phyloP scores from a whole-genome alignment of 2,113 vertebrate species.

The Microcebus tavaratra region DNA sequence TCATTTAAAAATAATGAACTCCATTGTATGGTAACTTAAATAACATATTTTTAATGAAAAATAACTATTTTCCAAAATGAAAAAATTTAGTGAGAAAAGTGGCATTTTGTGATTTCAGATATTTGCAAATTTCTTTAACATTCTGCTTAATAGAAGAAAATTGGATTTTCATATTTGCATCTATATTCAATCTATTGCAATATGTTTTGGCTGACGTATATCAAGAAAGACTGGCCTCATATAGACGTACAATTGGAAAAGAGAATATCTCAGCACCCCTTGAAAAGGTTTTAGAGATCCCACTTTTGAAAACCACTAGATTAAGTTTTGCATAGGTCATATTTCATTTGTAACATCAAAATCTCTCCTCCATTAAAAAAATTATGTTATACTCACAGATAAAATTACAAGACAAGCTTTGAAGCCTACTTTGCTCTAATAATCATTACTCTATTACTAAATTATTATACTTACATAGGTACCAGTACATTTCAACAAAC shows the following conservation, averaged over 20 bases:
- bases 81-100: background rate
- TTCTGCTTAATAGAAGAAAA: background rate
- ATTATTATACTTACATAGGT: background rate
- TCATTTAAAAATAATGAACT: background rate
- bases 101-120: background rate
- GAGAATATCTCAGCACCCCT: background rate
- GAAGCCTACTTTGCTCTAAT: conserved; percentile 14
- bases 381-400: background rate
- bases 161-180: background rate
- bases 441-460: background rate
- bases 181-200: background rate
- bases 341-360: conserved; percentile 35
- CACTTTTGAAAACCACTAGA: background rate
- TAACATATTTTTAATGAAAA: background rate
- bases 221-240: background rate
- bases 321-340: background rate
- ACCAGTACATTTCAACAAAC: conserved; percentile 1
- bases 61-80: background rate
- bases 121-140: background rate
- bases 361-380: conserved; percentile 9
- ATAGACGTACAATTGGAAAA: background rate
- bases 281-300: background rate
- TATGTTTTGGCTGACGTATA: background rate
- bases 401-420: background rate
- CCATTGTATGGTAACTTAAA: background rate